Percentiles rank a stretch among this genome's conserved stretches.
Evolutionary conservation across 2,797 vertebrate species (phyloP).

Genomic region (Craterocephalus amniculus): DNA sequence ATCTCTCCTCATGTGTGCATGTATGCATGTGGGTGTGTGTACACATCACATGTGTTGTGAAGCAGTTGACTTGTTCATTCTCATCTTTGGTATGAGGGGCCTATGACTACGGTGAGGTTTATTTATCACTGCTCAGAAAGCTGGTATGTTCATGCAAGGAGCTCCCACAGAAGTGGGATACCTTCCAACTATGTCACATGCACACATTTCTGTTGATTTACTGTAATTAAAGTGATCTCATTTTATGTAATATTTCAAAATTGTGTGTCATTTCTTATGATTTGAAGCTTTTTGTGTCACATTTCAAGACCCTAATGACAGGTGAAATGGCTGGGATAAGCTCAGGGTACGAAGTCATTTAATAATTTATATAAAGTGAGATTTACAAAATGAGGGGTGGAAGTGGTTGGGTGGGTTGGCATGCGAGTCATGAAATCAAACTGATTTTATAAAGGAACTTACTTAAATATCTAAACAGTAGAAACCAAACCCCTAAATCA

Average conservation of each 20-base stretch:
- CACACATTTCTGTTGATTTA: background rate
- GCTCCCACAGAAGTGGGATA: background rate
- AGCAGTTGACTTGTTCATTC: slow-evolving; percentile 22
- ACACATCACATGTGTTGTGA: slow-evolving; percentile 13
- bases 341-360: no score
- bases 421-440: background rate
- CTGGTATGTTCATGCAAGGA: slow-evolving; percentile 4
- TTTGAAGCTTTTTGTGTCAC: background rate
- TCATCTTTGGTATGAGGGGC: slow-evolving; percentile 44
- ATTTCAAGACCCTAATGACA: background rate
- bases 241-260: background rate
- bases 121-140: slow-evolving; percentile 47
- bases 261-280: background rate
- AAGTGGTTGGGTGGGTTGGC: background rate
- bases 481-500: no score
- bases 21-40: background rate
- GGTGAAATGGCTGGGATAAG: background rate
- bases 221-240: background rate
- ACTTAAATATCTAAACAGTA: background rate
- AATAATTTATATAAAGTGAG: no score
- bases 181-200: no score
- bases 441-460: background rate
- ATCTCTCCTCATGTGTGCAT: slow-evolving; percentile 52
- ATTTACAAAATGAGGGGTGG: no score
- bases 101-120: slow-evolving; percentile 28